phyloP scores from a whole-genome alignment of 2,113 vertebrate species.

The Paralichthys olivaceus region DNA sequence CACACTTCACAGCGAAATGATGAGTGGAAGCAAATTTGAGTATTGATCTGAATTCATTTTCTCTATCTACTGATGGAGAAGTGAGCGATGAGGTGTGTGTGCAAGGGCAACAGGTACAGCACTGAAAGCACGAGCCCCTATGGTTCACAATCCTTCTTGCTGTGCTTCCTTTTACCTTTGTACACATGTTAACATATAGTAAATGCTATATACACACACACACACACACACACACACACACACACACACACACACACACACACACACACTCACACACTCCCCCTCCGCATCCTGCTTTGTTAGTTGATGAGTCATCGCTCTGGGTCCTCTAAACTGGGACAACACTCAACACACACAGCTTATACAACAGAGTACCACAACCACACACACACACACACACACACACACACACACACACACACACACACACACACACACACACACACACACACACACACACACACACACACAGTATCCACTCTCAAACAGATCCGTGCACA shows the following conservation, averaged over 20 bases:
- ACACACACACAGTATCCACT: not conserved
- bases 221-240: constrained; percentile 19
- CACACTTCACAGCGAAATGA: not conserved
- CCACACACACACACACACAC: constrained; percentile 4
- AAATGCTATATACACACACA: not conserved
- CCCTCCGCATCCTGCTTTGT: constrained; percentile 37
- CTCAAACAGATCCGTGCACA: constrained; percentile 8
- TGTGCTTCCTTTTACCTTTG: constrained; percentile 1
- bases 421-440: not conserved
- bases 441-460: no score
- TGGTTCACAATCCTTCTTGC: constrained; percentile 7
- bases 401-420: not conserved
- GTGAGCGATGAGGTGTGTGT: not conserved
- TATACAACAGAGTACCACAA: constrained; percentile 23
- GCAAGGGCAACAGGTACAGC: constrained; percentile 11
- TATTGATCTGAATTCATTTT: constrained; percentile 7
- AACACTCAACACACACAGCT: constrained; percentile 23
- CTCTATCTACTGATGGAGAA: constrained; percentile 12
- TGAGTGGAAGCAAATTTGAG: not conserved
- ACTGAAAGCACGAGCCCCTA: constrained; percentile 8
- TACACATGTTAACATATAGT: not conserved
- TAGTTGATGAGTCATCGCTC: constrained; percentile 67
- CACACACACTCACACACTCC: not conserved
- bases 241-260: constrained; percentile 16
- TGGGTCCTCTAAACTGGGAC: constrained; percentile 65